Base-by-base conservation (phyloP, 2,888 invertebrate species). In the Pachymerium ferrugineum region DNA sequence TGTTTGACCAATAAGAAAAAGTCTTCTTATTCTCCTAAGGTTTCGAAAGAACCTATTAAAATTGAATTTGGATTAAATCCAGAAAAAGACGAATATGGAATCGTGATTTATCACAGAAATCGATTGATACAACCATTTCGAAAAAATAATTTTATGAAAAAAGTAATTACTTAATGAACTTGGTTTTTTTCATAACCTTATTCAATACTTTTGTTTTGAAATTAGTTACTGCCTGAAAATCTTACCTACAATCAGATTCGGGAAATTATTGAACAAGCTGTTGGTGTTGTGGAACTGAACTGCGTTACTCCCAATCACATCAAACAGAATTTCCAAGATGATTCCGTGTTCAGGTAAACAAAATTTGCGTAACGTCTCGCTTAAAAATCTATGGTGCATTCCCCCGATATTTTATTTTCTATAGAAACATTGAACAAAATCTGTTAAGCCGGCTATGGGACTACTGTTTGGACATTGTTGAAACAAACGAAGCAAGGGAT, bases 291-390 rank as follows among this genome's bases (percentile, higher is more conserved):
- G 1, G 35, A 71, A 38, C 6, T 71, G 19, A 22, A 71, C 33
- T 33, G 71, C 14, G 16, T 71, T 3, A 71, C 71, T 4, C 71
- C 71, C 14, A 71, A 71, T 33, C 71, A 71, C 28, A 71, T 71
- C 31, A 71, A 71, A 14, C 71, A 71, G 33, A 28, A 19, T 38
- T 71, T 71, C 33, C 71, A 35, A 71, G 71, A 71, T 33, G 71
- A 71, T 71, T 33, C 16, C 16, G 33, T 10, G 14, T 71, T 71
- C 19, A 71, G 71, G 71, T 71, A 35, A 35, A 16, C 14, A 69
- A n/a, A 5, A 5, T 1, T 25, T n/a, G 8, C 3, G 19, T 19
- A 4, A 4, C 1, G n/a, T 62, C 1, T 62, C 1, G 22, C 1
- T 62, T 25, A 62, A 16, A 16, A 8, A 54, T 54, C 54, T 8